A percentile compares a stretch with the other conserved stretches of the same genome.
Evolutionary conservation across 2,888 invertebrate genomes (phyloP).

Genomic region (Steinernema carpocapsae): DNA sequence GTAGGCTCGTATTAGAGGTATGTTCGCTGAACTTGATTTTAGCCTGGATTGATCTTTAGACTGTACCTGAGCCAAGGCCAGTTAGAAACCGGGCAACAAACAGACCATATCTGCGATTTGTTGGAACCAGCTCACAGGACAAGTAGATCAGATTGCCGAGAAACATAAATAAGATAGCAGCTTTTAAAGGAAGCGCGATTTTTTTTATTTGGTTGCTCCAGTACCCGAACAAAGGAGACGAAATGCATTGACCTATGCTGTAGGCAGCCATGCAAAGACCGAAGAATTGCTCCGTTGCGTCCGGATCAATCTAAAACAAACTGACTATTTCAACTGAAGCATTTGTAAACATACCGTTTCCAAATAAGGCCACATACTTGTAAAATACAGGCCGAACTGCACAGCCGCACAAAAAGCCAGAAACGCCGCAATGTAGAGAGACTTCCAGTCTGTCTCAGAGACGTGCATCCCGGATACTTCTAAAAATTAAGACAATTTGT

Average conservation of each 20-base stretch:
- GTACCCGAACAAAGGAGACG: conserved; percentile 49
- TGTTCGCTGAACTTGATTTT: neutral
- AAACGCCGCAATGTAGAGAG: conserved; percentile 34
- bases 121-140: neutral
- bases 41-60: neutral
- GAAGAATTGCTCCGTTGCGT: conserved; percentile 43
- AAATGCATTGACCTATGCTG: conserved; percentile 15
- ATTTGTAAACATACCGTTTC: conserved; percentile 9
- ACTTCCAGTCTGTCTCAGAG: conserved; percentile 35
- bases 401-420: conserved; percentile 34
- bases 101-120: conserved; percentile 33
- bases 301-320: conserved; percentile 48
- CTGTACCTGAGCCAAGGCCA: conserved; percentile 43
- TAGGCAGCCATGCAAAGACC: conserved; percentile 47
- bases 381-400: conserved; percentile 36
- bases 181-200: neutral
- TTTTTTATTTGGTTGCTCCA: conserved; percentile 33
- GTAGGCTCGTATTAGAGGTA: conserved; percentile 6
- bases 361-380: conserved; percentile 35
- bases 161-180: neutral
- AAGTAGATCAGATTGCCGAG: conserved; percentile 38
- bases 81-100: conserved; percentile 38
- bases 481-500: neutral
- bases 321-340: too few relatives aligned
- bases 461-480: neutral